A percentile compares a stretch with the other conserved stretches of the same genome.
Evolutionary conservation across 2,797 vertebrate species (phyloP).

Genomic region (Etheostoma nigrum): DNA sequence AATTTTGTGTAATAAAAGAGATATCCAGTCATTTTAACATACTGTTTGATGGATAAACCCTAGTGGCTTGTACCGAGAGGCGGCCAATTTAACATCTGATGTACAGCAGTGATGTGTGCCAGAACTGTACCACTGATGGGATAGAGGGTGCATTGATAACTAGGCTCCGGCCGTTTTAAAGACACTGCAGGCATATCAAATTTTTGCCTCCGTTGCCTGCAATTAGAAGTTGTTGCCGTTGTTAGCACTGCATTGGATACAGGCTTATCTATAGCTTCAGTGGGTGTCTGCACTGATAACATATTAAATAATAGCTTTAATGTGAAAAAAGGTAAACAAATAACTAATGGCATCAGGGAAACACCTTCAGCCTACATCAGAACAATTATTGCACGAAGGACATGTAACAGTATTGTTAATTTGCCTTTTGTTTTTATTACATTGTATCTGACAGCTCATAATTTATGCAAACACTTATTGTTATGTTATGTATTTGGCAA

Average conservation of each 20-base stretch:
- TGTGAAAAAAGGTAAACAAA: not conserved
- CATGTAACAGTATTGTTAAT: not conserved
- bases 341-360: not conserved
- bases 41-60: conserved; percentile 50
- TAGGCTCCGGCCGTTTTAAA: conserved; percentile 45
- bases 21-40: conserved; percentile 47
- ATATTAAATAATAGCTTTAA: not conserved
- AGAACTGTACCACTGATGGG: conserved; percentile 40
- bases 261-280: not conserved
- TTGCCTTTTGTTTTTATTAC: no score
- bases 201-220: conserved; percentile 5
- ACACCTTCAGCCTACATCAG: not conserved
- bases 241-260: not conserved
- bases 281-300: not conserved
- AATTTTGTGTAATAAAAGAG: conserved; percentile 39
- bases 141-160: conserved; percentile 34
- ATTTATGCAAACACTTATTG: not conserved
- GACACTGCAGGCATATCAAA: conserved; percentile 45
- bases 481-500: not conserved
- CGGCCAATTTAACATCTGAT: conserved; percentile 64
- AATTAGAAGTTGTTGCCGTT: conserved; percentile 23
- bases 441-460: not conserved
- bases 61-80: conserved; percentile 26
- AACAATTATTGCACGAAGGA: not conserved
- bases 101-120: conserved; percentile 48